phyloP scores from a whole-genome alignment of 2,113 vertebrate genomes.

The Arenaria interpres region DNA sequence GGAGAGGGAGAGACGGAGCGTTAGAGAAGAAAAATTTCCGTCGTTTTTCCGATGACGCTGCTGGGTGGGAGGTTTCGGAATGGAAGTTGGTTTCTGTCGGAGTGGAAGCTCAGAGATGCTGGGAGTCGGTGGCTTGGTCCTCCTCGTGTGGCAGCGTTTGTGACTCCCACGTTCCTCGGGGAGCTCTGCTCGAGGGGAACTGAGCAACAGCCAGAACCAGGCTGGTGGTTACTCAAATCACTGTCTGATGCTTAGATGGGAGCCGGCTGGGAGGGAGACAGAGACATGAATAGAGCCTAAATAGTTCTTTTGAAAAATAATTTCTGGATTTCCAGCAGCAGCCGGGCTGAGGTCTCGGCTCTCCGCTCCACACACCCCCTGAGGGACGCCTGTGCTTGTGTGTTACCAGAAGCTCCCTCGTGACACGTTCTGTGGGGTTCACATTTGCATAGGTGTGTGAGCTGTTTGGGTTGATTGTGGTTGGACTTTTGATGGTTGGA shows the following conservation, averaged over 20 bases:
- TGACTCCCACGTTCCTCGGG: neutral
- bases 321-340: neutral
- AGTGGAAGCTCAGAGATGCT: neutral
- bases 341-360: neutral
- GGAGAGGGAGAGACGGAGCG: neutral
- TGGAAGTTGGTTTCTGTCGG: neutral
- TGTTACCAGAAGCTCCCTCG: neutral
- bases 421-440: neutral
- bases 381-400: too few species aligned
- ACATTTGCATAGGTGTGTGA: rapidly evolving
- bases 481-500: neutral
- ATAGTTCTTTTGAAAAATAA: neutral
- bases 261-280: neutral
- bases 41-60: neutral
- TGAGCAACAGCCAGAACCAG: neutral
- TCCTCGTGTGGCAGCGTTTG: neutral
- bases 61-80: neutral
- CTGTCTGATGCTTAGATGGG: neutral
- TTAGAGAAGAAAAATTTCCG: neutral
- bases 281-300: neutral
- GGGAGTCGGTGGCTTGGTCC: neutral
- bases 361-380: neutral
- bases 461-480: neutral
- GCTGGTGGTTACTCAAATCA: neutral
- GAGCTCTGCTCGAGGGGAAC: neutral